Percentiles rank a stretch among this genome's conserved stretches.
Evolutionary conservation across 2,113 vertebrate species (phyloP).

Genomic region (Chrysemys picta): DNA sequence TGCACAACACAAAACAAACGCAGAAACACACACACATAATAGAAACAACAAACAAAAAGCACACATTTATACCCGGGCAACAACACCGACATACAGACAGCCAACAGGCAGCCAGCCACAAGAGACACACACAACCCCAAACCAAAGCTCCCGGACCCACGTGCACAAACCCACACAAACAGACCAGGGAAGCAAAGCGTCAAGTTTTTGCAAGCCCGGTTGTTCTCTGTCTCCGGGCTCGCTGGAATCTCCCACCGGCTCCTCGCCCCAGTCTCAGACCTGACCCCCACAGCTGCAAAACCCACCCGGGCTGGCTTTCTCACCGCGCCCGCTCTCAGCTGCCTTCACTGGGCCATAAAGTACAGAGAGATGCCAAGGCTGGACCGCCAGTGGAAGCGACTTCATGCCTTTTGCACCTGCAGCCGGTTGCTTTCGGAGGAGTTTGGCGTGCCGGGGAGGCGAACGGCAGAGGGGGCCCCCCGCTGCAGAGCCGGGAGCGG

Average conservation of each 20-base stretch:
- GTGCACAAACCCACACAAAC: neutral
- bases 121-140: neutral
- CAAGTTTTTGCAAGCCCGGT: neutral
- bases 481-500: accelerated
- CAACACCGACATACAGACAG: neutral
- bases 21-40: neutral
- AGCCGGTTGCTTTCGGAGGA: neutral
- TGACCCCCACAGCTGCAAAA: too few relatives aligned
- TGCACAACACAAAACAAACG: neutral
- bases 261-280: too few relatives aligned
- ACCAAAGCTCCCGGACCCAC: neutral
- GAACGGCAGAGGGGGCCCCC: neutral
- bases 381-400: neutral
- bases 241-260: too few relatives aligned
- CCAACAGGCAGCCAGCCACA: too few relatives aligned
- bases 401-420: neutral
- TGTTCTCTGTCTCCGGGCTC: neutral
- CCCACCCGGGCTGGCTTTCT: too few relatives aligned
- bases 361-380: too few relatives aligned
- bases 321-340: too few relatives aligned
- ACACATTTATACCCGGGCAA: neutral
- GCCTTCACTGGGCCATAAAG: too few relatives aligned
- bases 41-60: neutral
- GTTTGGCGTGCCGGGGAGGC: accelerated
- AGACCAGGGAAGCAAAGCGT: neutral